These are phyloP conservation scores for Falco naumanni DNA, from an alignment of 2,797 vertebrate species.

Conservation along the genomic window DNA sequence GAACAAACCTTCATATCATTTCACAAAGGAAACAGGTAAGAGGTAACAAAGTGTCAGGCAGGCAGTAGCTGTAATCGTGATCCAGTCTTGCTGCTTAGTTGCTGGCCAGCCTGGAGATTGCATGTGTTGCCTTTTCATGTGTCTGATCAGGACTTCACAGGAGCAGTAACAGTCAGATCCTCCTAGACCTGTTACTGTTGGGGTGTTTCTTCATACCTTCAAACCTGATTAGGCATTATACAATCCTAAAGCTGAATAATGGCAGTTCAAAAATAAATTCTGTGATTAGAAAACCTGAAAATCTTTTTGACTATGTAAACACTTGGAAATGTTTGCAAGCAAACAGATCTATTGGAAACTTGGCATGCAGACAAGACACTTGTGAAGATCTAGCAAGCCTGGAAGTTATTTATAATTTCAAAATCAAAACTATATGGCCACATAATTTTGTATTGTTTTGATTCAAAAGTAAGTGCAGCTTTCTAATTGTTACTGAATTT, in stretches of 20 bases:
- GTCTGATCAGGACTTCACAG: neutral
- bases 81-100: neutral
- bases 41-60: neutral
- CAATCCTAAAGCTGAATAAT: neutral
- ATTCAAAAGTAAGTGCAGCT: neutral
- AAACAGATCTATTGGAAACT: neutral
- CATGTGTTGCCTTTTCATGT: rapidly evolving
- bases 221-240: neutral
- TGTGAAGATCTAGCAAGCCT: neutral
- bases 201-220: neutral
- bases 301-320: neutral
- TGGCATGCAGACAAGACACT: neutral
- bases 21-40: neutral
- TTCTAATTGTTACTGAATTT: neutral
- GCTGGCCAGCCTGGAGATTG: neutral
- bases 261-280: neutral
- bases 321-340: neutral
- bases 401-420: neutral
- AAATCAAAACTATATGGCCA: neutral
- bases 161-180: neutral
- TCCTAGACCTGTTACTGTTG: neutral
- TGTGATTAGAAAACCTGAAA: neutral
- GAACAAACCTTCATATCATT: neutral
- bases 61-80: neutral
- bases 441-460: neutral